Evolutionary conservation across 2,888 invertebrate genomes (phyloP).

Genomic region (Lasius platythorax): DNA sequence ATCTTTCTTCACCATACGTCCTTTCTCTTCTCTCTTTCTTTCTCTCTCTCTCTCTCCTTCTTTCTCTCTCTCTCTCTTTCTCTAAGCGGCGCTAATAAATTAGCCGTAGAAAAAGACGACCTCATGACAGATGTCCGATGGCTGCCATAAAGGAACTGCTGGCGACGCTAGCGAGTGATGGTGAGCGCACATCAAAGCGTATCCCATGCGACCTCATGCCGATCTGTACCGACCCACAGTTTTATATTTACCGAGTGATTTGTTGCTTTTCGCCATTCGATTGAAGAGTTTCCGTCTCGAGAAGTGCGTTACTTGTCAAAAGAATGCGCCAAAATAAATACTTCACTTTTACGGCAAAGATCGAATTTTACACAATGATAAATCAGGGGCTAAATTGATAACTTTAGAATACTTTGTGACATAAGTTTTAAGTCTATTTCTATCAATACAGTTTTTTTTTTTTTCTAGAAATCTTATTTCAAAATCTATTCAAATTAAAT

Average conservation of each 20-base stretch:
- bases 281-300: constrained; percentile 54
- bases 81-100: constrained; percentile 83
- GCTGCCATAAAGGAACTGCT: constrained; percentile 77
- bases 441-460: too few species aligned
- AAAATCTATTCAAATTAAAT: neutral
- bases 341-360: constrained; percentile 39
- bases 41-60: constrained; percentile 12
- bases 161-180: constrained; percentile 68
- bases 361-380: neutral
- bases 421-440: neutral
- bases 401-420: neutral
- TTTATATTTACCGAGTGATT: constrained; percentile 69
- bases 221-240: constrained; percentile 62
- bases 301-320: constrained; percentile 38
- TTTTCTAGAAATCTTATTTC: neutral
- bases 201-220: constrained; percentile 57
- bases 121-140: constrained; percentile 84
- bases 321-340: constrained; percentile 58
- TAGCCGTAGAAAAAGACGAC: constrained; percentile 83
- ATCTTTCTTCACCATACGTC: constrained; percentile 48
- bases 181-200: constrained; percentile 73
- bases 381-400: neutral
- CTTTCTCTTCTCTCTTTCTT: neutral
- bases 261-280: constrained; percentile 59
- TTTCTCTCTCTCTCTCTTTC: constrained; percentile 54